Evolutionary conservation across 2,113 vertebrate genomes (phyloP).

Genomic region (Entelurus aequoreus): DNA sequence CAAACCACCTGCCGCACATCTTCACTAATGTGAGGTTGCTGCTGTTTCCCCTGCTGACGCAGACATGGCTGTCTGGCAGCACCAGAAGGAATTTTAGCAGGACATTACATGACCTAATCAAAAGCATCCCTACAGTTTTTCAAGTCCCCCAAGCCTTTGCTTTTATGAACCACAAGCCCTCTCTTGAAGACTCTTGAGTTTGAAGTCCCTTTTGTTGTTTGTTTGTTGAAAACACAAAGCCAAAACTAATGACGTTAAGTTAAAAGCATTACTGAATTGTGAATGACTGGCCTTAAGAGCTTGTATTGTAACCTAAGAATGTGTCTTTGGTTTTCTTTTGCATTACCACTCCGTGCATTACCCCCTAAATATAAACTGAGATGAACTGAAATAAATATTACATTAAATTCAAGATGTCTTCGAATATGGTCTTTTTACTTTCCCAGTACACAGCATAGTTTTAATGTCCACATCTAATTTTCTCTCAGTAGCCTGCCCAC

Average conservation of each 20-base stretch:
- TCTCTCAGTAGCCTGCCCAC: constrained; percentile 17
- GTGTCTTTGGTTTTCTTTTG: constrained; percentile 9
- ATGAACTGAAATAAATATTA: constrained; percentile 3
- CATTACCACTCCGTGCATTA: constrained; percentile 15
- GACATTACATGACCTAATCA: constrained; percentile 50
- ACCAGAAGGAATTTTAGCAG: constrained; percentile 26
- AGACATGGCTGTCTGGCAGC: constrained; percentile 36
- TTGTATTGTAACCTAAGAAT: constrained; percentile 31
- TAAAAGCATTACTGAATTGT: constrained; percentile 21
- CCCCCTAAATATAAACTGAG: constrained; percentile 2
- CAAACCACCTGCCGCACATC: constrained; percentile 33
- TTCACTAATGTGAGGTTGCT: constrained; percentile 3
- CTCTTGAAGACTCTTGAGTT: constrained; percentile 33
- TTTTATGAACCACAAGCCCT: constrained; percentile 27
- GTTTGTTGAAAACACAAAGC: constrained; percentile 48
- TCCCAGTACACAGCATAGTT: not conserved
- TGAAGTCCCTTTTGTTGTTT: constrained; percentile 54
- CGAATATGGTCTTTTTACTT: not conserved
- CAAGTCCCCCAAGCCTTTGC: constrained; percentile 45
- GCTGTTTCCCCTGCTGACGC: constrained; percentile 29
- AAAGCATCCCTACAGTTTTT: constrained; percentile 47
- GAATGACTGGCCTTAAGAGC: constrained; percentile 32
- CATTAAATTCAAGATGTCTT: not conserved
- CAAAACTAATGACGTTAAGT: constrained; percentile 44
- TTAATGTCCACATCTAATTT: not conserved